Evolutionary conservation across 2,797 vertebrate species (phyloP).

Genomic region (Hapalemur alaotrensis): DNA sequence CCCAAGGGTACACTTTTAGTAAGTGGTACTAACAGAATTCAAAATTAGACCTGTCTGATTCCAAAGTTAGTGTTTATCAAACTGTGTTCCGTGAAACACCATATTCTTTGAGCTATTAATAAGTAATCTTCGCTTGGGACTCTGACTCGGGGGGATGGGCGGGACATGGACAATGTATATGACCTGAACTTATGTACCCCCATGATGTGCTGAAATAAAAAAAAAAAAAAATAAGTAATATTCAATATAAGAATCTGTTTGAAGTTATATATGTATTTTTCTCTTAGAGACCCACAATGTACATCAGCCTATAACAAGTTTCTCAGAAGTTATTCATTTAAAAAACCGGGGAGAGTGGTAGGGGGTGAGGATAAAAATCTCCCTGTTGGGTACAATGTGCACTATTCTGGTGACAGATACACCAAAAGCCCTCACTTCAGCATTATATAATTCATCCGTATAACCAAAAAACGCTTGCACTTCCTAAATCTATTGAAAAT

Average conservation of each 20-base stretch:
- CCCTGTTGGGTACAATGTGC: not conserved
- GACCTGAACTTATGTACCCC: too few species aligned
- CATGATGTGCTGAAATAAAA: too few species aligned
- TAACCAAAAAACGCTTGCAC: not conserved
- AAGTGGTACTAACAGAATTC: not conserved
- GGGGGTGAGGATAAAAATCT: not conserved
- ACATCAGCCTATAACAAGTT: not conserved
- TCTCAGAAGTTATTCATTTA: not conserved
- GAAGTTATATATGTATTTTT: not conserved
- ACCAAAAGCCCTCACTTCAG: not conserved
- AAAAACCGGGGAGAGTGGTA: not conserved
- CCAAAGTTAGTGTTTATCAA: not conserved
- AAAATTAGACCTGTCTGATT: not conserved
- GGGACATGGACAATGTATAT: too few species aligned
- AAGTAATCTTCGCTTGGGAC: too few species aligned
- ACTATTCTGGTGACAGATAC: not conserved
- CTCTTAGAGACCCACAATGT: not conserved
- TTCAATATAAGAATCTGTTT: not conserved
- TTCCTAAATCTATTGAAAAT: not conserved
- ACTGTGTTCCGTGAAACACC: not conserved
- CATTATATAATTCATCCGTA: not conserved
- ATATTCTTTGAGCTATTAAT: not conserved
- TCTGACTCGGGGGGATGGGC: too few species aligned
- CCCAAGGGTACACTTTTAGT: not conserved
- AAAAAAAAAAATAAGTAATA: not conserved